Base-by-base conservation (phyloP, 2,797 vertebrate species). In the Acipenser ruthenus region DNA sequence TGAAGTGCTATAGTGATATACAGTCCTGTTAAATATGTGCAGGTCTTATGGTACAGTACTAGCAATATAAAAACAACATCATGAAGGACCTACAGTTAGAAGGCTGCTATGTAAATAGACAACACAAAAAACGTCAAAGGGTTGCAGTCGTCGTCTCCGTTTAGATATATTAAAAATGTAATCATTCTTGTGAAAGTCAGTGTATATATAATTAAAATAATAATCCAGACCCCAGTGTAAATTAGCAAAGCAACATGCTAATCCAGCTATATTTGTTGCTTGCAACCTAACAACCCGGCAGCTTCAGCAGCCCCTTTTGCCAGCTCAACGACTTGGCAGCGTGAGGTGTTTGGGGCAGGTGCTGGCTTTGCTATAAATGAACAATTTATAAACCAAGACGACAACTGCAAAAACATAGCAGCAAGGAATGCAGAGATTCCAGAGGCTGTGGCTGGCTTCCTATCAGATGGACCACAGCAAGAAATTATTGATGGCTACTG, bases 341-440 rank as follows among this genome's bases (percentile, higher is more conserved):
- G 72, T 85, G 84, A 86, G 81, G 80, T 78, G 81, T 73, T 79
- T 66, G 18, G 67, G 74, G 82, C 89, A 91, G 87, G 86, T 90
- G 89, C 76, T 80, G 76, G 75, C 63, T 83, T 81, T 78, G 74
- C 88, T 90, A 88, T 87, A 88, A 89, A 83, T 72, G 84, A 84
- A 82, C 78, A 83, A 82, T 84, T 85, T 88, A 83, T 89, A 90
- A 86, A 88, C 83, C 81, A 81, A 85, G 75, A 66, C 71, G 80
- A 86, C 89, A 90, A 88, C 88, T 91, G 88, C 80, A 80, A 87
- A 88, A 88, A 88, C 86, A 87, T 73, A 75, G 69, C 0, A 0
- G 69, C 1, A 8, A 75, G 72, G 71, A 79, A 72, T 1, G 0
- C 71, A 0, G 1, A 71, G 82, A 86, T 89, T 86, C 82, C 81